Evolutionary conservation across 2,797 vertebrate species (phyloP).

Genomic region (Enteromius anoplus): DNA sequence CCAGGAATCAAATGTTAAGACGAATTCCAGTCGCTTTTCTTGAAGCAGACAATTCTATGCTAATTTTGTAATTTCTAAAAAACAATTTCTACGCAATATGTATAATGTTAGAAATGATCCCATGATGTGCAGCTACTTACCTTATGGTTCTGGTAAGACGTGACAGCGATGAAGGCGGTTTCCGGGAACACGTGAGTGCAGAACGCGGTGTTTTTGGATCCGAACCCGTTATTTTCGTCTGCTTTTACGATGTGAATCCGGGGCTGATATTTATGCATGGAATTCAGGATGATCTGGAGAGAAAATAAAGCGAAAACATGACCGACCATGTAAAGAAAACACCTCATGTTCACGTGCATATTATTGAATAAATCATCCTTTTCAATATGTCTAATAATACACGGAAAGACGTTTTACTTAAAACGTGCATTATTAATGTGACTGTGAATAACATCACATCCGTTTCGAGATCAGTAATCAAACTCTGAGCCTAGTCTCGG

Average conservation of each 20-base stretch:
- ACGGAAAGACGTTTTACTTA: not conserved
- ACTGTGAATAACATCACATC: not conserved
- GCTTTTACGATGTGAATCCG: constrained; percentile 98
- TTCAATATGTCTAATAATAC: not conserved
- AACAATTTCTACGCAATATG: not conserved
- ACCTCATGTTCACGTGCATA: not conserved
- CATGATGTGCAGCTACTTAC: constrained; percentile 69
- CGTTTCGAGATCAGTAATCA: constrained; percentile 55
- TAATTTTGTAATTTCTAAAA: not conserved
- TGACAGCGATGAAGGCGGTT: constrained; percentile 96
- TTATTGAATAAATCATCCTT: too few relatives aligned
- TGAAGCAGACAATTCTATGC: not conserved
- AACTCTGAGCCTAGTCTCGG: constrained; percentile 50
- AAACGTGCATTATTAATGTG: not conserved
- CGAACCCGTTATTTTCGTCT: constrained; percentile 97
- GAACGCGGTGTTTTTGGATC: constrained; percentile 97
- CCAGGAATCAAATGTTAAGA: not conserved
- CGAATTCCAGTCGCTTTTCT: too few relatives aligned
- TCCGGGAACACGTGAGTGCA: constrained; percentile 97
- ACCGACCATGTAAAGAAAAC: not conserved
- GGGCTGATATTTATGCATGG: constrained; percentile 99
- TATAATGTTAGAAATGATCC: not conserved
- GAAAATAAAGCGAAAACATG: not conserved
- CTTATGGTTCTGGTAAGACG: constrained; percentile 98
- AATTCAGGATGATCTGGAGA: constrained; percentile 95